Conservation (phyloP, 2,797 vertebrate species). For the Bufotes viridis region DNA sequence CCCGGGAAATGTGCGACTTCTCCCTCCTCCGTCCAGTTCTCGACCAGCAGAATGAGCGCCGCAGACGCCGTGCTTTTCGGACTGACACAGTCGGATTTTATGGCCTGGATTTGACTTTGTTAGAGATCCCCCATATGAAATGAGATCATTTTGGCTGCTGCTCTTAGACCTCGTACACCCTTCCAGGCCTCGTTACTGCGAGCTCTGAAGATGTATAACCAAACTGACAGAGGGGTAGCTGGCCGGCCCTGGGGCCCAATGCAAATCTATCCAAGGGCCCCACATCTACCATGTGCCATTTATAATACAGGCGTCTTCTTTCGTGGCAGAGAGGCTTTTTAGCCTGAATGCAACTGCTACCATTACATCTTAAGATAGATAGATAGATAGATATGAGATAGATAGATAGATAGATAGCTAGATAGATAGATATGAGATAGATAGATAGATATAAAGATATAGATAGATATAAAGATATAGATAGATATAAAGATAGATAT, state of each 20-base stretch:
- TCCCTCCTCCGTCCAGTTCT: not conserved
- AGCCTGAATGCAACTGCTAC: too few species aligned
- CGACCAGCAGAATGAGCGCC: not conserved
- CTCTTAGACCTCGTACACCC: not conserved
- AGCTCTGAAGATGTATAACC: not conserved
- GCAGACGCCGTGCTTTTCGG: constrained; percentile 18
- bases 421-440: too few species aligned
- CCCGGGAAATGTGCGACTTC: constrained; percentile 36
- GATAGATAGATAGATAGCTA: too few species aligned
- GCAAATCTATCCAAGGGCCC: not conserved
- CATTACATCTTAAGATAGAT: too few species aligned
- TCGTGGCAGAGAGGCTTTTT: too few species aligned
- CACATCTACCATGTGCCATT: too few species aligned
- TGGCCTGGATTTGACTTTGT: constrained; percentile 22
- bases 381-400: too few species aligned
- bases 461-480: too few species aligned
- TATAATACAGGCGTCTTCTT: too few species aligned
- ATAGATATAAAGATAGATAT: too few species aligned
- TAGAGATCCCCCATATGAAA: not conserved
- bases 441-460: too few species aligned
- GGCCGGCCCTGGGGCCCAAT: too few species aligned
- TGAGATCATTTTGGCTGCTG: constrained; percentile 38
- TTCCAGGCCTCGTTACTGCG: not conserved
- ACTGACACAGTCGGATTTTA: constrained; percentile 17
- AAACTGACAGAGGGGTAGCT: not conserved